Evolutionary conservation across 2,113 vertebrate genomes (phyloP).

Genomic region (Albula goreensis): DNA sequence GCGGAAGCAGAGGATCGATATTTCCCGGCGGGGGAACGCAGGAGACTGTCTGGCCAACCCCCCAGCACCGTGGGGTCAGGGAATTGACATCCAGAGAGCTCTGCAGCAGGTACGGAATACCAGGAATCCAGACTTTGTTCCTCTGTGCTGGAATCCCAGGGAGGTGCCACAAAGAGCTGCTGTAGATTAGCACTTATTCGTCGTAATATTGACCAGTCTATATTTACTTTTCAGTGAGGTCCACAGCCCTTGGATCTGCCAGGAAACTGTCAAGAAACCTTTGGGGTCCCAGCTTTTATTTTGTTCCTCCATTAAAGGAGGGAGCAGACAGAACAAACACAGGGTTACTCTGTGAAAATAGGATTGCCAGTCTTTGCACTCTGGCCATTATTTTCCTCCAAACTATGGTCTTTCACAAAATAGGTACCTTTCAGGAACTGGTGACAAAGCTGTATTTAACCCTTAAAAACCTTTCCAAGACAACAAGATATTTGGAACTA

Average conservation of each 20-base stretch:
- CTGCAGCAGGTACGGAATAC: conserved; percentile 83
- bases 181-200: too few species aligned
- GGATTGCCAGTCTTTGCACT: too few species aligned
- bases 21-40: conserved; percentile 91
- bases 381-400: too few species aligned
- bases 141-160: too few species aligned
- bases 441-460: not conserved
- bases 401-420: not conserved
- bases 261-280: too few species aligned
- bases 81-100: conserved; percentile 96
- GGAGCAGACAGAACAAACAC: not conserved
- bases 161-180: too few species aligned
- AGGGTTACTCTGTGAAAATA: not conserved
- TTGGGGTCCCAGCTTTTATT: too few species aligned
- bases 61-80: conserved; percentile 94
- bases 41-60: conserved; percentile 97
- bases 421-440: not conserved
- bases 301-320: not conserved
- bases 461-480: not conserved
- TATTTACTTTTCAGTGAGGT: too few species aligned
- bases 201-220: too few species aligned
- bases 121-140: too few species aligned
- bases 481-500: not conserved
- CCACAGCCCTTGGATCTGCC: too few species aligned
- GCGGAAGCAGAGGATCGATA: conserved; percentile 88